Evolutionary conservation across 2,888 invertebrate species (phyloP).

Genomic region (Cheilosia pagana): DNA sequence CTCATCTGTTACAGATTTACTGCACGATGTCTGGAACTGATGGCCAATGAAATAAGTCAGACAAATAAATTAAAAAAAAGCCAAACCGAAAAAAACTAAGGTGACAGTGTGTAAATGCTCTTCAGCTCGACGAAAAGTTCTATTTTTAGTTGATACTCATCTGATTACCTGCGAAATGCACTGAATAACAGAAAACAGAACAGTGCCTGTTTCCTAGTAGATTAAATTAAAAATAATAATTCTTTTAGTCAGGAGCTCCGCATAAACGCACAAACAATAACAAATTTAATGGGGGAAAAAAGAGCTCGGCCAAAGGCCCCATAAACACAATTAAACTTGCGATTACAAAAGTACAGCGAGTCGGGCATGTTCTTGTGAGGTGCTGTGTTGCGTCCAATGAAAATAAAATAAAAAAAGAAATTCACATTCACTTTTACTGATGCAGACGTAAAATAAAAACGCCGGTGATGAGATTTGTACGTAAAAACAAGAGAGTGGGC

Average conservation of each 20-base stretch:
- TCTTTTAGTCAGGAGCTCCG: constrained; percentile 30
- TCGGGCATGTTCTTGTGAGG: constrained; percentile 6
- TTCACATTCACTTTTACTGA: background rate
- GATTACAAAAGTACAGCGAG: constrained; percentile 54
- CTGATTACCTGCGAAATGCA: constrained; percentile 69
- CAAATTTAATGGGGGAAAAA: constrained; percentile 38
- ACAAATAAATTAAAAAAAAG: background rate
- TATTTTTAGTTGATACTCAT: constrained; percentile 68
- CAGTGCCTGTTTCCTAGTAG: constrained; percentile 54
- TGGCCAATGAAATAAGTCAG: background rate
- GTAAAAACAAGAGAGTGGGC: background rate
- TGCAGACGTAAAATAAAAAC: background rate
- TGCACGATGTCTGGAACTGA: constrained; percentile 46
- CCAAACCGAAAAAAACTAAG: constrained; percentile 26
- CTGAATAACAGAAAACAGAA: constrained; percentile 44
- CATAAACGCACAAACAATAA: constrained; percentile 17
- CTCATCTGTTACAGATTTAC: constrained; percentile 28
- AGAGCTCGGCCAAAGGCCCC: constrained; percentile 54
- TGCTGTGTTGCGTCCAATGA: background rate
- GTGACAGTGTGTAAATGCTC: constrained; percentile 41
- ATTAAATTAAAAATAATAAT: constrained; percentile 60
- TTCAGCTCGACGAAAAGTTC: constrained; percentile 48
- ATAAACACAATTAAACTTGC: constrained; percentile 63
- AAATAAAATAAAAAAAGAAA: background rate
- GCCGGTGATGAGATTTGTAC: background rate